Percentiles rank a stretch among this genome's conserved stretches.
Conservation (phyloP, 2,888 invertebrate genomes). For the Schizaphis graminum region DNA sequence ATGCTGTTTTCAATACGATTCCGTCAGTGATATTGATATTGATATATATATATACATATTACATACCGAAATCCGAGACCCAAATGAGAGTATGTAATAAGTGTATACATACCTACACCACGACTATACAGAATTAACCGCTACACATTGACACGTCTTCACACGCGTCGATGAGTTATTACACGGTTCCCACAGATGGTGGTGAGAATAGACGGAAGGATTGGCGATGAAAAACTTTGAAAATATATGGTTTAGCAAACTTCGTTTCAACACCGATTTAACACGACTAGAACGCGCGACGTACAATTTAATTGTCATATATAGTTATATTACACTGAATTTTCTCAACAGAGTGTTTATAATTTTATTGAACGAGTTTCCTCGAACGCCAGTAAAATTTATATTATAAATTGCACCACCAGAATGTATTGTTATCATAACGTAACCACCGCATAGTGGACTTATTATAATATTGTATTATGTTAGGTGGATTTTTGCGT, state of each 20-base stretch:
- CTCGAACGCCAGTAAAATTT: not conserved
- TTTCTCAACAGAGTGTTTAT: not conserved
- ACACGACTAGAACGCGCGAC: not conserved
- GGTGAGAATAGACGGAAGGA: not conserved
- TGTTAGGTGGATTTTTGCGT: not conserved
- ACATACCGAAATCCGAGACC: slow-evolving; percentile 1
- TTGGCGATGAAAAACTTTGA: not conserved
- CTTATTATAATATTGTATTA: not conserved
- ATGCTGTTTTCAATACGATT: slow-evolving; percentile 36
- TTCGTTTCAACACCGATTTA: not conserved
- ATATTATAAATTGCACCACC: not conserved
- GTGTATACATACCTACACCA: not conserved
- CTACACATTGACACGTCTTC: not conserved
- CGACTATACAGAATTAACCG: not conserved
- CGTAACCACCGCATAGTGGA: not conserved
- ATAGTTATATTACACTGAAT: not conserved
- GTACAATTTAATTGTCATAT: not conserved
- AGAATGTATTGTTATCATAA: not conserved
- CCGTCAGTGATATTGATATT: slow-evolving; percentile 13
- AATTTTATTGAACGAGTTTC: not conserved
- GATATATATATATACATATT: not conserved
- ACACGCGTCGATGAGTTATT: not conserved
- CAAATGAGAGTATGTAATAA: not conserved
- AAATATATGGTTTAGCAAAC: not conserved
- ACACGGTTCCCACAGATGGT: not conserved